Base-by-base conservation (phyloP, 92 coral and sea anemone genomes). In the Blastomussa wellsi region DNA sequence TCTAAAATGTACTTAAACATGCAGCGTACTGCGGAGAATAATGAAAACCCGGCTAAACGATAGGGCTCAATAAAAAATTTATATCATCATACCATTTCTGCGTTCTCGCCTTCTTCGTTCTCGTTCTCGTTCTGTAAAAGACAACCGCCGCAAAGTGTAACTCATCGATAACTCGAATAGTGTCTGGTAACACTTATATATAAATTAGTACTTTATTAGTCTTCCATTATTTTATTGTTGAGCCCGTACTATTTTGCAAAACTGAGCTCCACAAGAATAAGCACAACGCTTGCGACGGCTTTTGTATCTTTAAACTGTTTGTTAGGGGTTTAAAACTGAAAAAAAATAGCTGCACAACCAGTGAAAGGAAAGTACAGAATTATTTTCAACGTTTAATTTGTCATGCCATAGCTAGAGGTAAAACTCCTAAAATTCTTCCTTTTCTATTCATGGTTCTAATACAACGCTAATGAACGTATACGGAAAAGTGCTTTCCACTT, bases 71-170 rank as follows among this genome's bases (percentile, higher is more conserved):
- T 69, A 29, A 7, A 69, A 8, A 32, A 0, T 32, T 2, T 7
- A 39, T 0, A 20, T 35, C 22, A 35, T 36, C 86, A n/a, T 74
- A 83, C 87, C 87, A 83, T 53, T 41, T 83, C 87, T 3, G 26
- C 31, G 79, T 74, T 62, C 31, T 83, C 87, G 15, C 71, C 71
- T 1, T 60, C 80, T 26, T 48, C 62, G n/a, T n/a, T n/a, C 29
- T 8, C 31, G 8, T 36, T 22, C 11, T 19, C 74, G 74, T 17
- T 38, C 74, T 37, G 26, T 14, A 70, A 70, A 16, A 36, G 11
- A 31, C 36, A 36, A 69, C 3, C 28, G 31, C 1, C 2, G 31
- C n/a, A 24, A 59, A 26, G n/a, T n/a, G 68, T n/a, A 62, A 62
- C 33, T 20, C 13, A 32, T 5, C 13, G 17, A 7, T 26, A 2